Evolutionary conservation across 2,113 vertebrate species (phyloP).

Genomic region (Onychostruthus taczanowskii): DNA sequence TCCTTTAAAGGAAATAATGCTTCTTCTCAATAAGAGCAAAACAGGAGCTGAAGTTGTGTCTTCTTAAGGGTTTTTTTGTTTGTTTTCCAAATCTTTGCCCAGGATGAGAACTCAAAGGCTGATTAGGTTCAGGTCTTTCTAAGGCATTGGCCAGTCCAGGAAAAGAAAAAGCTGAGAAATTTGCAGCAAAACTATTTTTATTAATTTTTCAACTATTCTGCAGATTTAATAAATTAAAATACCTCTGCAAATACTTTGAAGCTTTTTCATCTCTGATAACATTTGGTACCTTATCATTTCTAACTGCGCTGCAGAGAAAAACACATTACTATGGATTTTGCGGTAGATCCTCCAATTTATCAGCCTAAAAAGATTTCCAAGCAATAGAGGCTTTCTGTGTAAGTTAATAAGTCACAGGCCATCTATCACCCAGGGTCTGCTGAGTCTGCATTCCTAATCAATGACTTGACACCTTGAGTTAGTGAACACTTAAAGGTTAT

Average conservation of each 20-base stretch:
- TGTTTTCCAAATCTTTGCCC: neutral
- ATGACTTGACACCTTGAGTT: constrained; percentile 10
- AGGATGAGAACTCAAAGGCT: neutral
- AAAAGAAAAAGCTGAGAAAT: neutral
- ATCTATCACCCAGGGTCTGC: neutral
- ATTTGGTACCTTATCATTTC: constrained; percentile 24
- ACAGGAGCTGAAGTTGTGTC: neutral
- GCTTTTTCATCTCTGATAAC: neutral
- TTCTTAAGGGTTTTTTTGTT: neutral
- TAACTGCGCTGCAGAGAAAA: neutral
- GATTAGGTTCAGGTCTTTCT: neutral
- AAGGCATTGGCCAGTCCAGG: neutral
- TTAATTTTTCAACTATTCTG: neutral
- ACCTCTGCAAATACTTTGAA: constrained; percentile 5
- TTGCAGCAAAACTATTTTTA: neutral
- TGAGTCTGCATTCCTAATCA: neutral
- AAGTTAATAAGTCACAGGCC: neutral
- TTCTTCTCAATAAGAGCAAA: neutral
- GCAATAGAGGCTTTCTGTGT: neutral
- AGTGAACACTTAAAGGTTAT: neutral
- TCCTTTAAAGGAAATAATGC: neutral
- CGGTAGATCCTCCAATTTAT: constrained; percentile 22
- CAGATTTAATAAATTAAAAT: constrained; percentile 28
- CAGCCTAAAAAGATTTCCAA: constrained; percentile 25
- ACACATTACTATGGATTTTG: constrained; percentile 42